Evolutionary conservation across 2,113 vertebrate species (phyloP), one percentile per base, ranked within the genome.

Genomic region (Calidris pugnax): DNA sequence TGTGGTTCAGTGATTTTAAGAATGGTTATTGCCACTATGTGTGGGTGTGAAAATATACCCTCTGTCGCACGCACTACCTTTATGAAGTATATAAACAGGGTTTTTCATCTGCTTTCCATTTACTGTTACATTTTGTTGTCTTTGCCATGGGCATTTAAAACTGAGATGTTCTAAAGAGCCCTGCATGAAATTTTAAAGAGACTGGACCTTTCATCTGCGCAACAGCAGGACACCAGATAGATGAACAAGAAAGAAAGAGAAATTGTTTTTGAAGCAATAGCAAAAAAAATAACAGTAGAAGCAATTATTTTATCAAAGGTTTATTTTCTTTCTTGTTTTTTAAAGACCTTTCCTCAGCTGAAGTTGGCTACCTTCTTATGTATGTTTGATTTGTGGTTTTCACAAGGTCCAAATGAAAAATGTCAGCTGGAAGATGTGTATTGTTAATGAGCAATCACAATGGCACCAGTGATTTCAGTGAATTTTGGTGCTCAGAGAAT

Each of bases 161-260:
- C 98, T 89, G 96, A 95, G 12, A 95, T 97, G 97, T 97, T 98
- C 95, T 97, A 92, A 98, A 96, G 93, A 96, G 90, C 98, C 95
- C 97, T 97, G 98, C 98, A 98, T 98, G 98, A 98, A 98, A 98
- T 98, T 98, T 98, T 97, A 98, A 98, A 98, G 97, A 98, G 97
- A 96, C 96, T 91, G 95, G 97, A 98, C 97, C 97, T 98, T 98
- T 98, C 97, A 98, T 98, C 97, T 98, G 77, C 10, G 6, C 96
- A 97, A 87, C 98, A 98, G 97, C 97, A 96, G 98, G 98, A 82
- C 78, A 94, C 94, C 96, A 96, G 93, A 69, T 92, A 96, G 96
- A 96, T 96, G 98, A 96, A 98, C 95, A 96, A 98, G 97, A 98
- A 97, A 97, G 95, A 93, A 83, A 97, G 93, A 96, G 85, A 96